These are phyloP conservation scores for Neodontobutis hainanensis DNA, from an alignment of 2,113 vertebrate species.

Conservation along the genomic window DNA sequence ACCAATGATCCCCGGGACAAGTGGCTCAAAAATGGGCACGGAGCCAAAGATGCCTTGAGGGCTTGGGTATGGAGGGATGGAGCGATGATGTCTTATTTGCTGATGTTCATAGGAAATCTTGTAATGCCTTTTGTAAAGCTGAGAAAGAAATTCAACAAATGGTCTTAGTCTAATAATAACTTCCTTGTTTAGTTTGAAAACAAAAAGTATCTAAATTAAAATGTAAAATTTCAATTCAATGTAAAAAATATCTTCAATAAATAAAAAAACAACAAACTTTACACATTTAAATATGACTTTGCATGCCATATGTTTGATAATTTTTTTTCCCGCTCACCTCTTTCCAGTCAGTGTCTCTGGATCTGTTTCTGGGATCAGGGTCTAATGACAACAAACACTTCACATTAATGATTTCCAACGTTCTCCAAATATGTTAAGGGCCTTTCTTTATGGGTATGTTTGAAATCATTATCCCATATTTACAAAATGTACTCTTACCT, in stretches of 20 bases:
- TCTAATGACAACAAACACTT: conserved; percentile 30
- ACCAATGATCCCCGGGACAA: conserved; percentile 76
- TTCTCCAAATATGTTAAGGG: too few relatives aligned
- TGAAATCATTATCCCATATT: neutral
- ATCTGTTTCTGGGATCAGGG: conserved; percentile 24
- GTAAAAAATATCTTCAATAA: neutral
- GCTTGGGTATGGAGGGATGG: conserved; percentile 1
- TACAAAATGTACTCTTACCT: conserved; percentile 68
- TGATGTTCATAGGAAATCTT: conserved; percentile 17
- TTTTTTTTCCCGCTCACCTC: conserved; percentile 59
- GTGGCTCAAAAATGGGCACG: conserved; percentile 47
- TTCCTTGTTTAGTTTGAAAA: too few relatives aligned
- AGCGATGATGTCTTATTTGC: neutral
- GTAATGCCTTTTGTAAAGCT: conserved; percentile 71
- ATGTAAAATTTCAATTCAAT: too few relatives aligned
- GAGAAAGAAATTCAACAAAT: neutral
- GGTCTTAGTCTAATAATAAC: too few relatives aligned
- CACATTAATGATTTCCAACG: too few relatives aligned
- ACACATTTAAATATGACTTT: neutral
- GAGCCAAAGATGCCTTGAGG: conserved; percentile 18
- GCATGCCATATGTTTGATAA: neutral
- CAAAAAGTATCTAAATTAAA: too few relatives aligned
- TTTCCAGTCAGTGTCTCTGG: conserved; percentile 75
- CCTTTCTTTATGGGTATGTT: neutral
- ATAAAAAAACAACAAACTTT: neutral